A percentile compares a stretch with the other conserved stretches of the same genome.
Conservation (phyloP, 2,113 vertebrate genomes). For the Heloderma charlesbogerti region DNA sequence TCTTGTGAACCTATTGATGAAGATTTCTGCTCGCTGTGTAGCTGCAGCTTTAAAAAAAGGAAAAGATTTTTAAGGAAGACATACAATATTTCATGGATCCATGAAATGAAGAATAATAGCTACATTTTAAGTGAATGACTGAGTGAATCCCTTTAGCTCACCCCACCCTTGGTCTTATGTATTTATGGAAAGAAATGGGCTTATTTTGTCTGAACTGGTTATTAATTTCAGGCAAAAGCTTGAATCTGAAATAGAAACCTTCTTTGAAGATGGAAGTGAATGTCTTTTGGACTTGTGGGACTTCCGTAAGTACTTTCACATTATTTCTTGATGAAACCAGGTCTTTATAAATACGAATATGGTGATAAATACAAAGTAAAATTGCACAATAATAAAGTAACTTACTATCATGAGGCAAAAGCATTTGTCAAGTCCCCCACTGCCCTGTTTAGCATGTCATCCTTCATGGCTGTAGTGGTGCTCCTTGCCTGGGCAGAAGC, state of each 20-base stretch:
- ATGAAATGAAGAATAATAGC: background rate
- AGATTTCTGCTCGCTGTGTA: background rate
- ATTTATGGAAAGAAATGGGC: conserved; percentile 21
- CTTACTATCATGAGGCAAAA: background rate
- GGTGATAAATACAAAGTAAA: conserved; percentile 16
- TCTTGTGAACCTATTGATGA: background rate
- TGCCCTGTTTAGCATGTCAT: background rate
- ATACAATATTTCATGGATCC: background rate
- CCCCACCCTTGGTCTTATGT: background rate
- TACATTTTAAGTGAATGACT: background rate
- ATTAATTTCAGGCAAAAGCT: conserved; percentile 81
- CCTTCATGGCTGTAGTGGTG: background rate
- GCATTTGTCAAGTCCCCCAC: background rate
- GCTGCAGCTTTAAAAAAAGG: background rate
- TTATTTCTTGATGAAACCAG: background rate
- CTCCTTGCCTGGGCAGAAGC: background rate
- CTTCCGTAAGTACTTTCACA: conserved; percentile 73
- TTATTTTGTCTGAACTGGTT: background rate
- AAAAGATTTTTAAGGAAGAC: background rate
- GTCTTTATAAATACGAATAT: conserved; percentile 7
- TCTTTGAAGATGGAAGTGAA: conserved; percentile 75
- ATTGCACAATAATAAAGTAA: conserved; percentile 8
- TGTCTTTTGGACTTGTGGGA: conserved; percentile 71
- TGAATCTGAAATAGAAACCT: conserved; percentile 82
- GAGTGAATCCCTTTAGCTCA: background rate